Evolutionary conservation across 2,888 invertebrate genomes (phyloP).

Genomic region (Syritta pipiens): DNA sequence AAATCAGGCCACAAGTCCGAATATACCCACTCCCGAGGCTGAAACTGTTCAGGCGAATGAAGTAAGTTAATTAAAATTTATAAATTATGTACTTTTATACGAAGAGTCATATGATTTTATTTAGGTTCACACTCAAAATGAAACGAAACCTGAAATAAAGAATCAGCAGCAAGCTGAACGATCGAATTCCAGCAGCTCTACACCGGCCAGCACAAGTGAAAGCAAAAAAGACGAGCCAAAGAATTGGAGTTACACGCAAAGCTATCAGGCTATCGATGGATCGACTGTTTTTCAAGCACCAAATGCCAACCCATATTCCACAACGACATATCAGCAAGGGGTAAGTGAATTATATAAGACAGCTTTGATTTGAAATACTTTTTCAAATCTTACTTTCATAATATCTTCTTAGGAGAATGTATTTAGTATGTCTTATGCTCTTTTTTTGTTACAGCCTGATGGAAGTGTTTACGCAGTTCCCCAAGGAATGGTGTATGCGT

Average conservation of each 20-base stretch:
- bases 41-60: slow-evolving; percentile 53
- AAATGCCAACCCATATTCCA: slow-evolving; percentile 76
- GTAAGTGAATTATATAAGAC: slow-evolving; percentile 71
- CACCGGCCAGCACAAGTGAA: slow-evolving; percentile 75
- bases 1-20: slow-evolving; percentile 79
- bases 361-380: background rate
- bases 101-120: background rate
- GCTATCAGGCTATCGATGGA: slow-evolving; percentile 77
- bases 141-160: slow-evolving; percentile 44
- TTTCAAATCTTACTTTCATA: background rate
- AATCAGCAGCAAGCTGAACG: slow-evolving; percentile 72
- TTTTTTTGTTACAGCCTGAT: slow-evolving; percentile 74
- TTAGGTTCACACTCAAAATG: slow-evolving; percentile 37
- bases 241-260: slow-evolving; percentile 77
- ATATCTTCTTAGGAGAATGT: background rate
- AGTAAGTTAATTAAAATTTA: slow-evolving; percentile 14
- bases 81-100: background rate
- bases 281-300: slow-evolving; percentile 77
- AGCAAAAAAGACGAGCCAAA: slow-evolving; percentile 73
- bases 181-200: slow-evolving; percentile 76
- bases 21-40: slow-evolving; percentile 75
- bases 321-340: slow-evolving; percentile 79
- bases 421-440: background rate
- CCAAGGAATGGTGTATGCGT: slow-evolving; percentile 79
- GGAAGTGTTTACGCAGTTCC: slow-evolving; percentile 79